Conservation (phyloP, 1,140 invertebrate species). For the Brachionus angularis region DNA sequence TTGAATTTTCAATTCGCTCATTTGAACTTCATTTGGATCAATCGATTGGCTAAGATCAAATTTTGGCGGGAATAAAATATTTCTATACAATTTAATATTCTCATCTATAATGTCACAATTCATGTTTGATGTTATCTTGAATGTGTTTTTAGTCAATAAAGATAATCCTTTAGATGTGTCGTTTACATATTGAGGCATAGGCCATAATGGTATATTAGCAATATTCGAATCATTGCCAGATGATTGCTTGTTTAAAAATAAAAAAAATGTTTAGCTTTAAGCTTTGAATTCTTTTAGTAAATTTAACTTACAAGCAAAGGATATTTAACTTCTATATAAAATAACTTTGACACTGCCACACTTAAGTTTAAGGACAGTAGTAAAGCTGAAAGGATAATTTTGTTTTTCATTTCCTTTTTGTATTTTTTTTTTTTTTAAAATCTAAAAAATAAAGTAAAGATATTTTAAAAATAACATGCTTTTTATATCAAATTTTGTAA, state of each 20-base stretch:
- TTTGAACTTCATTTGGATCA: background rate
- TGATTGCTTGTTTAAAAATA: background rate
- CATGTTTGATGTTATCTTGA: conserved; percentile 23
- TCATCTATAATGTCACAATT: conserved; percentile 37
- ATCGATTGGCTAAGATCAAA: background rate
- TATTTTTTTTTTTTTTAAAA: too few relatives aligned
- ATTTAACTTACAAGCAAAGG: conserved; percentile 19
- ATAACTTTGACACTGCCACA: background rate
- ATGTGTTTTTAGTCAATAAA: background rate
- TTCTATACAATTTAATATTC: conserved; percentile 15
- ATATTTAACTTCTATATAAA: conserved; percentile 44
- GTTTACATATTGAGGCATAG: conserved; percentile 21
- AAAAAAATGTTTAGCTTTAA: background rate
- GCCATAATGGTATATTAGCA: conserved; percentile 17
- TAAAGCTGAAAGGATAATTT: too few relatives aligned
- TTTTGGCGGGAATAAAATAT: conserved; percentile 29
- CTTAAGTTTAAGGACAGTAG: background rate
- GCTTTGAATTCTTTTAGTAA: background rate
- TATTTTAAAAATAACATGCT: too few relatives aligned
- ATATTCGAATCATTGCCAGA: background rate
- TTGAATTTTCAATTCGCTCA: conserved; percentile 22
- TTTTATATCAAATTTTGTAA: too few relatives aligned
- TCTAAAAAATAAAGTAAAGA: too few relatives aligned
- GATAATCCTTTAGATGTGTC: conserved; percentile 10
- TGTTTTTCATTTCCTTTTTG: too few relatives aligned